Base-by-base conservation (phyloP, 2,888 invertebrate species). In the Spodoptera littoralis region DNA sequence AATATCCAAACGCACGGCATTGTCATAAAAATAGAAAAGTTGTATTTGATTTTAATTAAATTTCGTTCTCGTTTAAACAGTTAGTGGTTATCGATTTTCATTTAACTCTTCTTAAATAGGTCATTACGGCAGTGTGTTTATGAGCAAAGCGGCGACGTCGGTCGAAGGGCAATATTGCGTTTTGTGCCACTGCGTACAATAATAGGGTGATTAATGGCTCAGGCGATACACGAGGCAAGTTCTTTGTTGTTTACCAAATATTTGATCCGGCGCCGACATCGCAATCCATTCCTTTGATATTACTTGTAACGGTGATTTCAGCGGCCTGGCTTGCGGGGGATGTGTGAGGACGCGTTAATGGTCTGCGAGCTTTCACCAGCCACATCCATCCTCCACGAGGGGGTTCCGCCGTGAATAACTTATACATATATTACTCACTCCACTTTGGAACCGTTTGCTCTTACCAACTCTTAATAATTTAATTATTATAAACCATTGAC, bases 171-270 rank as follows among this genome's bases (percentile, higher is more conserved):
- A 92, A 93, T 91, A 92, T 91, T 88, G 90, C 87, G 89, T 89
- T 90, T 91, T 91, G 90, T 90, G 88, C 88, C 86, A 84, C 87
- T 84, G 82, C 86, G 84, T 87, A 89, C 90, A 93, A 92, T 92
- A 92, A 90, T 89, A 85, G 89, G 79, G 89, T 94, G 93, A 94
- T 94, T 93, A 93, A 94, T 94, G 92, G 88, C 86, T 86, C 85
- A 84, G 84, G 84, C 91, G 89, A 90, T 92, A 90, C 88, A 89
- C 86, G 85, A 80, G 82, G 87, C 86, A 84, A 90, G 87, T 89
- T 91, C 92, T 92, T 93, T 93, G 92, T 92, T 91, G 91, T 88
- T 89, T 81, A 80, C 87, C 92, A 92, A 93, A 94, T 93, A 92
- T 94, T 91, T 90, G 90, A 90, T 90, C 88, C 84, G 78, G 81